Evolutionary conservation across 2,888 invertebrate genomes (phyloP).

Genomic region (Tenthredo mesomela): DNA sequence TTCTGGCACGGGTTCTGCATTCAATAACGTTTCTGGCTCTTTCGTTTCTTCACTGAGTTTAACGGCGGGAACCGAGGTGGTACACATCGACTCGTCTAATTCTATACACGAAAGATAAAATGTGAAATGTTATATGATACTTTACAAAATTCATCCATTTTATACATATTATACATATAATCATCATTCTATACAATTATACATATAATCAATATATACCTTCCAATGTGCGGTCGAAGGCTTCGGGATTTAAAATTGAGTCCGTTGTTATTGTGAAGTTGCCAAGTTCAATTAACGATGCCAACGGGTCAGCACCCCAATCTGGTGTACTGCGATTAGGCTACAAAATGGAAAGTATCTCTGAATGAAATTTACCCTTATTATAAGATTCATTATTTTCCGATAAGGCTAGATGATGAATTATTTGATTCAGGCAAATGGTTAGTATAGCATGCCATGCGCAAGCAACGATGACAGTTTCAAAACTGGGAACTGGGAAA

Average conservation of each 20-base stretch:
- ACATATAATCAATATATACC: not conserved
- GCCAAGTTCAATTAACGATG: not conserved
- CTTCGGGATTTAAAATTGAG: not conserved
- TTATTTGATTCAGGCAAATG: not conserved
- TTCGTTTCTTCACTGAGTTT: not conserved
- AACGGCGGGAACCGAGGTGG: not conserved
- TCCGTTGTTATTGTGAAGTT: not conserved
- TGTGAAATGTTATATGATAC: not conserved
- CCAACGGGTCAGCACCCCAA: not conserved
- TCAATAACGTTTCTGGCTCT: not conserved
- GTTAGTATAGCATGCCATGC: not conserved
- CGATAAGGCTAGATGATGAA: not conserved
- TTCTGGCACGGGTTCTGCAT: not conserved
- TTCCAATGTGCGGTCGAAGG: not conserved
- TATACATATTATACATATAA: not conserved
- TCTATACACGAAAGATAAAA: conserved; percentile 14
- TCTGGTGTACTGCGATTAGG: not conserved
- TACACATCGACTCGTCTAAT: not conserved
- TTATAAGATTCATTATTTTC: not conserved
- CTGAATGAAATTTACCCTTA: not conserved
- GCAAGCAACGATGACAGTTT: not conserved
- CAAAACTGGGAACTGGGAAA: not conserved
- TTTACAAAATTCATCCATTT: not conserved
- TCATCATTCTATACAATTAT: not conserved
- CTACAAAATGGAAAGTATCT: not conserved